phyloP scores from a whole-genome alignment of 2,797 vertebrate genomes.

The Aphelocoma californica region DNA sequence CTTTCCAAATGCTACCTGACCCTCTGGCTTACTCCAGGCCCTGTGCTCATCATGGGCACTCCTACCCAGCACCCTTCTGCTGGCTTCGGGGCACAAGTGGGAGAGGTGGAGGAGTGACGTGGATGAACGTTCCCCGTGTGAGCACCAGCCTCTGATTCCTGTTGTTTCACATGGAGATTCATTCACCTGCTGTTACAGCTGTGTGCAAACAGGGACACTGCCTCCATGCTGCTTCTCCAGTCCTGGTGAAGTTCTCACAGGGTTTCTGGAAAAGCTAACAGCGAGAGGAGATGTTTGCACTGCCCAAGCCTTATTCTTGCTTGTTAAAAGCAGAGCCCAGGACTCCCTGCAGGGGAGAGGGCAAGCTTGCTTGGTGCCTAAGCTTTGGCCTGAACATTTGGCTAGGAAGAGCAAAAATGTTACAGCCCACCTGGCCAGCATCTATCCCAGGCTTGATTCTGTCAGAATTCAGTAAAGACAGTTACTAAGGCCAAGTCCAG shows the following conservation, averaged over 20 bases:
- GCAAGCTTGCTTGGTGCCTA: neutral
- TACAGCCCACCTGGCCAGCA: neutral
- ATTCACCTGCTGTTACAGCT: neutral
- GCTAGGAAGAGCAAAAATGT: neutral
- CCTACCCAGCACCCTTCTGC: neutral
- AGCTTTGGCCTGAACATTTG: neutral
- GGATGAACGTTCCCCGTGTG: accelerated
- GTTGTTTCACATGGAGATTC: neutral
- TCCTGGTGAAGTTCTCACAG: neutral
- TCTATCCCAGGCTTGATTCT: neutral
- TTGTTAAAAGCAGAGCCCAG: neutral
- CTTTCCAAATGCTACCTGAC: neutral
- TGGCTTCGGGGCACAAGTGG: neutral
- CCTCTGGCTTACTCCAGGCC: neutral
- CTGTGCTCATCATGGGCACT: neutral
- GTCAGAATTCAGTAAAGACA: neutral
- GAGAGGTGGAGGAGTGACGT: neutral
- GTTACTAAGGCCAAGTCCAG: neutral
- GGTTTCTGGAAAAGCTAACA: neutral
- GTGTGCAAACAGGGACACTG: neutral
- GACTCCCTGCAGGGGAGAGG: neutral
- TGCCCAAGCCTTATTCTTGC: neutral
- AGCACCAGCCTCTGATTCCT: neutral
- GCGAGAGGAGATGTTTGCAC: neutral
- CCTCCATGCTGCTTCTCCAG: neutral